phyloP scores from a whole-genome alignment of 2,888 invertebrate species.

The Netelia fuscicornis region DNA sequence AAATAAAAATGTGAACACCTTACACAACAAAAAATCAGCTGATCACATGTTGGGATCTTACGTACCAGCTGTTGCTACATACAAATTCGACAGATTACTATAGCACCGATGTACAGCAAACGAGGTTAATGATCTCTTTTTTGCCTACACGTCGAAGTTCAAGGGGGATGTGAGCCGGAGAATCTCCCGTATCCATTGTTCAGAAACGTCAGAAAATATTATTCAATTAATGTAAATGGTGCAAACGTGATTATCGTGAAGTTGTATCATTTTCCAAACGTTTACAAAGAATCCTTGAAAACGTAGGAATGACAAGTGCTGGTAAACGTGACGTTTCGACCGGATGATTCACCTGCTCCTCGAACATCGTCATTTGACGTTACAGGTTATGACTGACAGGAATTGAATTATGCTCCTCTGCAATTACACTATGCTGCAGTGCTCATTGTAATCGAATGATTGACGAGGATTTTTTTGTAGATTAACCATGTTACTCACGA shows the following conservation, averaged over 20 bases:
- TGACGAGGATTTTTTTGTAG: neutral
- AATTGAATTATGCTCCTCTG: conserved; percentile 25
- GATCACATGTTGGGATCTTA: neutral
- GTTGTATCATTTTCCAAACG: neutral
- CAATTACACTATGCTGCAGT: conserved; percentile 25
- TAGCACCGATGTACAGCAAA: conserved; percentile 17
- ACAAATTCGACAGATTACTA: conserved; percentile 2
- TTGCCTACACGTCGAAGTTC: neutral
- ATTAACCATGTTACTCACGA: conserved; percentile 7
- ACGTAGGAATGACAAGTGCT: conserved; percentile 37
- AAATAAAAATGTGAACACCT: neutral
- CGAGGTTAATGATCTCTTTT: neutral
- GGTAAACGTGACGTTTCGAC: conserved; percentile 42
- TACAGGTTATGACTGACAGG: conserved; percentile 74
- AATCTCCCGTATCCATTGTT: conserved; percentile 50
- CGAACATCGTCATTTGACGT: conserved; percentile 69
- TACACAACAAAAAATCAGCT: neutral
- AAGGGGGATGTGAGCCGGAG: conserved; percentile 4
- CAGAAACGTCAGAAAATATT: conserved; percentile 65
- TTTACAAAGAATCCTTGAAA: conserved; percentile 14
- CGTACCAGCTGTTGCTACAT: neutral
- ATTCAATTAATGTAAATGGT: conserved; percentile 56
- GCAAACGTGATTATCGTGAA: conserved; percentile 29
- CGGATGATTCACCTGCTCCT: conserved; percentile 57
- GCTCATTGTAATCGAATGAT: conserved; percentile 65